These are phyloP conservation scores for Poliocrania exsul DNA, from an alignment of 2,797 vertebrate genomes.

Conservation along the genomic window DNA sequence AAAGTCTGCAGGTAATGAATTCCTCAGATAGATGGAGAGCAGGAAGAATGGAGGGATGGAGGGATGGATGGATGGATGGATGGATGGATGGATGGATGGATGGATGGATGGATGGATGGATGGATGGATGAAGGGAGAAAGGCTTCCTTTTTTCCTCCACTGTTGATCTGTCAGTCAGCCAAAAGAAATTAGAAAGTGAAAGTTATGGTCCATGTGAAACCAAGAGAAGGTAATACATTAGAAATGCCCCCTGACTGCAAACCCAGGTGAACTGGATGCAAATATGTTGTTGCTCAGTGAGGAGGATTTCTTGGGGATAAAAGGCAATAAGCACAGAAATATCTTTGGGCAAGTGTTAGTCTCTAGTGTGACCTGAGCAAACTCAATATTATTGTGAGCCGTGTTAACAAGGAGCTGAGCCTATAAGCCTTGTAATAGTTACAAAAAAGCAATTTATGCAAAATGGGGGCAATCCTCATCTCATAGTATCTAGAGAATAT, in stretches of 20 bases:
- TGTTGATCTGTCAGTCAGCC: background rate
- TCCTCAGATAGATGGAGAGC: background rate
- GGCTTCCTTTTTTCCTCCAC: background rate
- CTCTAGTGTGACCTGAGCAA: slow-evolving; percentile 35
- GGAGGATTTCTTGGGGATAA: background rate
- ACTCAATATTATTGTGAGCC: slow-evolving; percentile 21
- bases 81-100: background rate
- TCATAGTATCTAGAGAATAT: slow-evolving; percentile 8
- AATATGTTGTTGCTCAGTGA: background rate
- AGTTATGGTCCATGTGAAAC: background rate
- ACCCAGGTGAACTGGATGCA: background rate
- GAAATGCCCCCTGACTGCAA: background rate
- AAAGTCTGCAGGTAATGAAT: background rate
- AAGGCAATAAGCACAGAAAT: slow-evolving; percentile 31
- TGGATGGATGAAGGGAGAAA: background rate
- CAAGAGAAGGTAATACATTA: background rate
- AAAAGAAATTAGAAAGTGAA: background rate
- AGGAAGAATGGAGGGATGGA: background rate
- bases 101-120: background rate
- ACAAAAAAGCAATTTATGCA: slow-evolving; percentile 53
- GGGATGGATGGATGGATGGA: background rate
- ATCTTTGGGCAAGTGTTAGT: slow-evolving; percentile 26
- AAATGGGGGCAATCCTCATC: slow-evolving; percentile 38
- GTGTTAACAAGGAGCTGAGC: slow-evolving; percentile 37
- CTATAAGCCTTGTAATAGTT: slow-evolving; percentile 8